Percentiles rank a stretch among this genome's conserved stretches.
phyloP scores from a whole-genome alignment of 2,888 invertebrate genomes.

The Rutpela maculata region DNA sequence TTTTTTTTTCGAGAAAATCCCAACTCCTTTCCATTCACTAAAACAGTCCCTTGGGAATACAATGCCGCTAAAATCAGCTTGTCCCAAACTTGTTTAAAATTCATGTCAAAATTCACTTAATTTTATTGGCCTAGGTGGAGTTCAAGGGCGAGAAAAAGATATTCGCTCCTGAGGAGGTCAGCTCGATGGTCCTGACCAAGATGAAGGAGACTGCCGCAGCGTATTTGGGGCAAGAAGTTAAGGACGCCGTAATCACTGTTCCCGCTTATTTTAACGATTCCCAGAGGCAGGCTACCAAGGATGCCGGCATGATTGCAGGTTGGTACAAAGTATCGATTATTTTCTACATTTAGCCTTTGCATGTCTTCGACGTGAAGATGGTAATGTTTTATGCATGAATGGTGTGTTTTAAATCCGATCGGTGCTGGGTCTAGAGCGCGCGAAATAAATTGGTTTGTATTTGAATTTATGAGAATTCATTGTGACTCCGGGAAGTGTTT shows the following conservation, averaged over 20 bases:
- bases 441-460: not conserved
- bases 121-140: no score
- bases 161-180: constrained; percentile 82
- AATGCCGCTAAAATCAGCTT: no score
- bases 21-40: no score
- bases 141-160: constrained; percentile 80
- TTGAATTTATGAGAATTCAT: not conserved
- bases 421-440: not conserved
- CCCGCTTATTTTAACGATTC: constrained; percentile 77
- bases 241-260: constrained; percentile 72
- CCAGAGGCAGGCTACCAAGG: constrained; percentile 86
- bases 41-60: no score
- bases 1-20: no score
- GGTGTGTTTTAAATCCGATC: not conserved
- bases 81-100: no score
- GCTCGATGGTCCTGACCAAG: constrained; percentile 79
- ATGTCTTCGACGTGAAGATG: constrained; percentile 16
- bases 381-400: constrained; percentile 34
- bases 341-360: constrained; percentile 31
- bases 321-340: constrained; percentile 41
- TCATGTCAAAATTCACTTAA: no score
- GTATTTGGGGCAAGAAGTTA: constrained; percentile 75
- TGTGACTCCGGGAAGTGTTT: not conserved
- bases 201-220: constrained; percentile 63
- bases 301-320: constrained; percentile 79